Percentiles rank a stretch among this genome's conserved stretches.
phyloP scores from a whole-genome alignment of 1,140 invertebrate species.

The Pachypsylla venusta region DNA sequence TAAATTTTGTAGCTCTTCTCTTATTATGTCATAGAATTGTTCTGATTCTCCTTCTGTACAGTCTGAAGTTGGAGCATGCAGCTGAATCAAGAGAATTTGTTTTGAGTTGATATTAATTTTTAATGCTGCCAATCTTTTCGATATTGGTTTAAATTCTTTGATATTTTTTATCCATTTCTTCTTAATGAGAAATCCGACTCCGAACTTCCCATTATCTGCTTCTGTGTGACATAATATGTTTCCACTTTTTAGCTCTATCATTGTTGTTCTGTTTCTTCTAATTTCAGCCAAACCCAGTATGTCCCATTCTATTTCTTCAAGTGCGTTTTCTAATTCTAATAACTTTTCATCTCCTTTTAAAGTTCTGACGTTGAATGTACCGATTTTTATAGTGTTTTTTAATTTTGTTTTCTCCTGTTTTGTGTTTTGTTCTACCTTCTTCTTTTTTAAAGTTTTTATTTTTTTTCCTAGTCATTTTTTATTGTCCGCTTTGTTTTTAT shows the following conservation, averaged over 20 bases:
- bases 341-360: not conserved
- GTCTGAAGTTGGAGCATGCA: slow-evolving; percentile 1
- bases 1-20: too few species aligned
- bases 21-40: not conserved
- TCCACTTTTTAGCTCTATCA: not conserved
- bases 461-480: too few species aligned
- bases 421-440: too few species aligned
- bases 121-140: not conserved
- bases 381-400: too few species aligned
- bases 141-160: not conserved
- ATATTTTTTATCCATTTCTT: not conserved
- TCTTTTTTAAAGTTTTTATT: too few species aligned
- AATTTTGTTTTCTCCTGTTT: too few species aligned
- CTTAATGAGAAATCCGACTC: not conserved
- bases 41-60: not conserved
- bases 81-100: not conserved
- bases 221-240: not conserved
- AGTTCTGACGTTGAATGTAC: too few species aligned
- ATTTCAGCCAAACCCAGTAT: not conserved
- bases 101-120: not conserved
- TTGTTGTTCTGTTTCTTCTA: not conserved
- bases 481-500: too few species aligned
- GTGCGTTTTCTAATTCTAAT: not conserved
- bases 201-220: not conserved
- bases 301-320: not conserved